A percentile compares a stretch with the other conserved stretches of the same genome.
These are phyloP conservation scores for Psilopsiagon aurifrons DNA, from an alignment of 2,113 vertebrate species.

Conservation along the genomic window DNA sequence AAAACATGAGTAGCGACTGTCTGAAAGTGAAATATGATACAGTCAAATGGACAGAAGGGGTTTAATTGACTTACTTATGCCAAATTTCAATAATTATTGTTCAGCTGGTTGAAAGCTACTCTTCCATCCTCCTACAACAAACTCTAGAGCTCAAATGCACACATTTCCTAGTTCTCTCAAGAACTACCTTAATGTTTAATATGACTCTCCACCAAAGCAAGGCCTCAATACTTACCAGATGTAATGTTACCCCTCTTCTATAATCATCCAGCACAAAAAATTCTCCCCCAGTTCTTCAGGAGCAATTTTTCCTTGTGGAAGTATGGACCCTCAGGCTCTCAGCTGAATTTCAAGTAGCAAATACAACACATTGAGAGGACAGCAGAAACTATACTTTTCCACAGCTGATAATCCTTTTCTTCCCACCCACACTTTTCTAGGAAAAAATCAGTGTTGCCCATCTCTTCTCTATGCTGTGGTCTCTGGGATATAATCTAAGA, in stretches of 20 bases:
- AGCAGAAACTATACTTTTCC: background rate
- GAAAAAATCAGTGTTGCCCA: background rate
- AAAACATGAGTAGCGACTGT: background rate
- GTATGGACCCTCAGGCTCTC: background rate
- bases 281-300: background rate
- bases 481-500: background rate
- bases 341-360: background rate
- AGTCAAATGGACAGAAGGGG: background rate
- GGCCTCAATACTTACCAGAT: background rate
- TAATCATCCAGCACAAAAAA: background rate
- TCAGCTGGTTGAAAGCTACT: background rate
- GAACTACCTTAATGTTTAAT: background rate
- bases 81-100: slow-evolving; percentile 14
- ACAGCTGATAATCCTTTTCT: background rate
- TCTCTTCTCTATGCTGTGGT: background rate
- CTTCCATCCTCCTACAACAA: background rate
- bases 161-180: background rate
- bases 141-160: background rate
- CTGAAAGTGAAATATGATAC: background rate
- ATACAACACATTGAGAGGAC: background rate
- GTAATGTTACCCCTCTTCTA: background rate
- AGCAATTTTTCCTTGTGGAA: background rate
- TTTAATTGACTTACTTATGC: background rate
- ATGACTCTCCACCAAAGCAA: background rate
- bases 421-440: background rate